phyloP scores from a whole-genome alignment of 2,888 invertebrate species.

The Blastobasis lacticolella region DNA sequence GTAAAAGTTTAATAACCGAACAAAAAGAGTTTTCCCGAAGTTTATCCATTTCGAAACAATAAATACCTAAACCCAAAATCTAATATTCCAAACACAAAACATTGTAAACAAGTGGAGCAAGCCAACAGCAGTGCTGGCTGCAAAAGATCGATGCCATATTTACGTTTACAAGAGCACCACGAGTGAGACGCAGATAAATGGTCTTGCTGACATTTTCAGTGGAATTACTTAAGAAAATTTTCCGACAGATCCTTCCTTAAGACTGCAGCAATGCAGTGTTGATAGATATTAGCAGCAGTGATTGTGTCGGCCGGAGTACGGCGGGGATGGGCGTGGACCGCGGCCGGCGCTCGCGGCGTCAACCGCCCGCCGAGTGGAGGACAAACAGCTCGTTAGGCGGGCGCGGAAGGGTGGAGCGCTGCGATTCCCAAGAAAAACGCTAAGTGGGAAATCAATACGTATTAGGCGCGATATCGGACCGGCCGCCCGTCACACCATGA shows the following conservation, averaged over 20 bases:
- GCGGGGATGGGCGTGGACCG: no score
- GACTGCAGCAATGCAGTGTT: no score
- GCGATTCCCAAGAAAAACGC: conserved; percentile 70
- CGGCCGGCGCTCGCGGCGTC: conserved; percentile 22
- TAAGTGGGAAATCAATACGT: conserved; percentile 75
- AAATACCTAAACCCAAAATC: no score
- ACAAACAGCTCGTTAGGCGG: conserved; percentile 72
- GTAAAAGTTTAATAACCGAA: no score
- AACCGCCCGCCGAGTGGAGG: conserved; percentile 53
- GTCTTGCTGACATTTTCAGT: background rate
- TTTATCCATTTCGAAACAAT: no score
- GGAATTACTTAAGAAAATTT: no score
- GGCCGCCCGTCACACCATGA: conserved; percentile 67
- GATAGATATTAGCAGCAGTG: no score
- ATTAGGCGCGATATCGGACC: conserved; percentile 72
- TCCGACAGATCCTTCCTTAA: no score
- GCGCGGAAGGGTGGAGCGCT: conserved; percentile 70
- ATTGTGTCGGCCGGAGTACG: no score
- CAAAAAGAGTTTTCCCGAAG: no score
- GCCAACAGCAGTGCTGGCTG: background rate
- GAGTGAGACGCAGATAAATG: background rate
- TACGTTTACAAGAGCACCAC: background rate
- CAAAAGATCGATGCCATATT: conserved; percentile 3
- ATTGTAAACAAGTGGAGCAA: background rate
- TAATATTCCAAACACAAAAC: no score